Evolutionary conservation across 1,140 invertebrate genomes (phyloP).

Genomic region (Lepidostoma basale): DNA sequence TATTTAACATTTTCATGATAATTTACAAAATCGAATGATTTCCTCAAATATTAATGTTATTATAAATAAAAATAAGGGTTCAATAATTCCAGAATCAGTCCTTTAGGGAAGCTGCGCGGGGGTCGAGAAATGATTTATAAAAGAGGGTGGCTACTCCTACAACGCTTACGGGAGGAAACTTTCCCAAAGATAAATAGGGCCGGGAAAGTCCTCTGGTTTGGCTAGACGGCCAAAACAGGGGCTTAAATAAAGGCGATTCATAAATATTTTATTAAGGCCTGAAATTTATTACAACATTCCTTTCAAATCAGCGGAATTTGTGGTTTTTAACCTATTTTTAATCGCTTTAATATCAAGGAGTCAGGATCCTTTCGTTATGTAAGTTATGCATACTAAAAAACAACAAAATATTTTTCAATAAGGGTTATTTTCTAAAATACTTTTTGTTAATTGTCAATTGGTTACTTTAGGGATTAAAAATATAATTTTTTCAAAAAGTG

Average conservation of each 20-base stretch:
- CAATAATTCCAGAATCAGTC: neutral
- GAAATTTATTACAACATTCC: neutral
- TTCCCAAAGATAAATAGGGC: conserved; percentile 30
- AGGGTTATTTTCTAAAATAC: too few relatives aligned
- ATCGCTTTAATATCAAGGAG: too few relatives aligned
- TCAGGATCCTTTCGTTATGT: too few relatives aligned
- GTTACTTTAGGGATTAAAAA: too few relatives aligned
- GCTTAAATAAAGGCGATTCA: neutral
- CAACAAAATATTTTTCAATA: too few relatives aligned
- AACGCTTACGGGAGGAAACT: conserved; percentile 26
- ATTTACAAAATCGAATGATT: too few relatives aligned
- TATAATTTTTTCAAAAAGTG: too few relatives aligned
- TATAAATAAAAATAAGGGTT: too few relatives aligned
- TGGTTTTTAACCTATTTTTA: neutral
- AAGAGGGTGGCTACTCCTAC: conserved; percentile 13
- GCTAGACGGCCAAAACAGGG: neutral
- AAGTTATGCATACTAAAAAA: too few relatives aligned
- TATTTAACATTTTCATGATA: too few relatives aligned
- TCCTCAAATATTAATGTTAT: too few relatives aligned
- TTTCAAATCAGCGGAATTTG: neutral
- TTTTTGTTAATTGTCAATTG: too few relatives aligned
- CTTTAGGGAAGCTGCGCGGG: neutral
- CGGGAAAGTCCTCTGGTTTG: neutral
- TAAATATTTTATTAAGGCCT: neutral
- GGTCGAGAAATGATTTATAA: conserved; percentile 32